A percentile compares a stretch with the other conserved stretches of the same genome.
These are phyloP conservation scores for Coregonus sp. DNA, from an alignment of 2,797 vertebrate genomes.

Conservation along the genomic window DNA sequence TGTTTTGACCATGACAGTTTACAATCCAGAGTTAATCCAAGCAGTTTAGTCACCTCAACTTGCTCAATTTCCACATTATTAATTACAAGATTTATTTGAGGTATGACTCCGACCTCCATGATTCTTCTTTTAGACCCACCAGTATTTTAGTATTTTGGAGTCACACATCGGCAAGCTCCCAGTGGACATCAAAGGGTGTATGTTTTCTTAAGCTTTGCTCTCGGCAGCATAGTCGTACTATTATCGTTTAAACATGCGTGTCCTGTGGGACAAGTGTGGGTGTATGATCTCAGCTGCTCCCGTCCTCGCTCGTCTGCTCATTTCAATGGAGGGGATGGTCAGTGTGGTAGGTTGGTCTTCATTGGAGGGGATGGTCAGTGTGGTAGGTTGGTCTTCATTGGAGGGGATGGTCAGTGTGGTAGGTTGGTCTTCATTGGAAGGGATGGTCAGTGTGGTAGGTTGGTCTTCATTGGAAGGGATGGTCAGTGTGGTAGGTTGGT, in stretches of 20 bases:
- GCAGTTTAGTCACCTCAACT: no score
- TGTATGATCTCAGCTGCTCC: conserved; percentile 15
- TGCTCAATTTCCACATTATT: no score
- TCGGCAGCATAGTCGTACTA: conserved; percentile 39
- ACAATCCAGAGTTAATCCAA: no score
- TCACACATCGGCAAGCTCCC: conserved; percentile 47
- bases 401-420: background rate
- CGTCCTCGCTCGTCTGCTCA: background rate
- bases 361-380: no score
- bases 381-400: background rate
- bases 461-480: no score
- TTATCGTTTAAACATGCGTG: conserved; percentile 37
- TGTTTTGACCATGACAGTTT: no score
- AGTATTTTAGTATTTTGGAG: conserved; percentile 51
- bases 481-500: background rate
- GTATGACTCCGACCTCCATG: background rate
- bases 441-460: background rate
- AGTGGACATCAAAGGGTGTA: conserved; percentile 61
- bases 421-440: background rate
- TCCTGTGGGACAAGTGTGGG: conserved; percentile 34
- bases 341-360: background rate
- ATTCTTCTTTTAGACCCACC: conserved; percentile 29
- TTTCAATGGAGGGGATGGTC: background rate
- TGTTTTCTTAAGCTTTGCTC: conserved; percentile 65
- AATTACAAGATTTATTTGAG: no score